Conservation (phyloP, 2,797 vertebrate species). For the Danio aesculapii region DNA sequence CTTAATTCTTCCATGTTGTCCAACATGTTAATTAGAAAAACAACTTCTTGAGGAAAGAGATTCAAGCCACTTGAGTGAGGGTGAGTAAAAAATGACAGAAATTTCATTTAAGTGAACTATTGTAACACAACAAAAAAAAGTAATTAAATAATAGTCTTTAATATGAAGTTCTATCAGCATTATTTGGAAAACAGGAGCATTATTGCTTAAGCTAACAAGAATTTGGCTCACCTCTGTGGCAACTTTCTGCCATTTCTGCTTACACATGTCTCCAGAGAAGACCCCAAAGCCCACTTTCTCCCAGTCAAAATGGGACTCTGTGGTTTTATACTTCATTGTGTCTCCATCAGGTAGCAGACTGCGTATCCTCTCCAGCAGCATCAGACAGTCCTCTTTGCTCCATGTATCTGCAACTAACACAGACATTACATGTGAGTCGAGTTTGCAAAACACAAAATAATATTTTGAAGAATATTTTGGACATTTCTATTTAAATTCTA, state of each 20-base stretch:
- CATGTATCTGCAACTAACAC: constrained; percentile 69
- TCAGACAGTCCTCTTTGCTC: constrained; percentile 80
- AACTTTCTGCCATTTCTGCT: constrained; percentile 82
- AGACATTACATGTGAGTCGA: background rate
- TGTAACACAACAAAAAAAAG: too few relatives aligned
- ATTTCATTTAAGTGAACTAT: too few relatives aligned
- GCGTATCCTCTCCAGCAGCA: constrained; percentile 81
- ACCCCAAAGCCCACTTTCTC: constrained; percentile 79
- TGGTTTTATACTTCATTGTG: constrained; percentile 84
- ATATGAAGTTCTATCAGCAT: constrained; percentile 11
- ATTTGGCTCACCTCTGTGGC: constrained; percentile 75
- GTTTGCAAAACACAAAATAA: too few relatives aligned
- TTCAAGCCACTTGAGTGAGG: too few relatives aligned
- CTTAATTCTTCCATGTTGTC: too few relatives aligned
- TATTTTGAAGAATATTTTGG: too few relatives aligned
- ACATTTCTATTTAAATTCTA: too few relatives aligned
- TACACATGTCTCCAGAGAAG: constrained; percentile 81
- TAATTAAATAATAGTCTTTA: background rate
- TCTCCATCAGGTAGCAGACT: constrained; percentile 76
- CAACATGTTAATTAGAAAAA: too few relatives aligned
- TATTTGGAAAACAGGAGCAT: constrained; percentile 14
- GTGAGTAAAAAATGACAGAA: too few relatives aligned
- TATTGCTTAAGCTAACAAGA: background rate
- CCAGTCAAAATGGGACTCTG: constrained; percentile 86
- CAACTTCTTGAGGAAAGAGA: too few relatives aligned